These are phyloP conservation scores for Brachyrhaphis roseni DNA, from an alignment of 2,797 vertebrate species.

Conservation along the genomic window DNA sequence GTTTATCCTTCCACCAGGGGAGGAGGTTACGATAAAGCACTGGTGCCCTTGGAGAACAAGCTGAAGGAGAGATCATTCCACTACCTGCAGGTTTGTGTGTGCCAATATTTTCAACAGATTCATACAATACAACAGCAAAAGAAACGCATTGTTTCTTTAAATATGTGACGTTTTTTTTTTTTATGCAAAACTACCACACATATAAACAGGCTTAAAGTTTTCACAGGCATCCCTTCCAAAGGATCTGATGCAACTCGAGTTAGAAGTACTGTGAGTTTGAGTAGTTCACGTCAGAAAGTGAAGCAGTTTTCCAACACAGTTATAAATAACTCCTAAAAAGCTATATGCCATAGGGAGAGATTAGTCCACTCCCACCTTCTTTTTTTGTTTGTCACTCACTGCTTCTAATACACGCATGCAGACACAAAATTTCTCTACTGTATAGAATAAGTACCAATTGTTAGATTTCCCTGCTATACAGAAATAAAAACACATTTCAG, in stretches of 20 bases:
- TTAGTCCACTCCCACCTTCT: neutral
- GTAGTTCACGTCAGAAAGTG: neutral
- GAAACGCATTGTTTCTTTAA: neutral
- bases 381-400: neutral
- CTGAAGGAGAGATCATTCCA: slow-evolving; percentile 93
- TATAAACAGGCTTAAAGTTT: neutral
- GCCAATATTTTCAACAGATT: neutral
- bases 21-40: slow-evolving; percentile 87
- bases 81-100: slow-evolving; percentile 91
- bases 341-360: neutral
- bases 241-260: neutral
- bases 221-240: neutral
- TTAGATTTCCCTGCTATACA: neutral
- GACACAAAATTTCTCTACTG: neutral
- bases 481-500: neutral
- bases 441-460: neutral
- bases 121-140: neutral
- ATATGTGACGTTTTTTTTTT: neutral
- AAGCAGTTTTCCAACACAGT: neutral
- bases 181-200: neutral
- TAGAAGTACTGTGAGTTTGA: neutral
- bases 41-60: slow-evolving; percentile 91
- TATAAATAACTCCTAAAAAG: neutral
- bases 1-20: slow-evolving; percentile 87
- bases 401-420: neutral